These are phyloP conservation scores for Leucophenga maculata DNA, from an alignment of 2,888 invertebrate genomes.

Conservation along the genomic window DNA sequence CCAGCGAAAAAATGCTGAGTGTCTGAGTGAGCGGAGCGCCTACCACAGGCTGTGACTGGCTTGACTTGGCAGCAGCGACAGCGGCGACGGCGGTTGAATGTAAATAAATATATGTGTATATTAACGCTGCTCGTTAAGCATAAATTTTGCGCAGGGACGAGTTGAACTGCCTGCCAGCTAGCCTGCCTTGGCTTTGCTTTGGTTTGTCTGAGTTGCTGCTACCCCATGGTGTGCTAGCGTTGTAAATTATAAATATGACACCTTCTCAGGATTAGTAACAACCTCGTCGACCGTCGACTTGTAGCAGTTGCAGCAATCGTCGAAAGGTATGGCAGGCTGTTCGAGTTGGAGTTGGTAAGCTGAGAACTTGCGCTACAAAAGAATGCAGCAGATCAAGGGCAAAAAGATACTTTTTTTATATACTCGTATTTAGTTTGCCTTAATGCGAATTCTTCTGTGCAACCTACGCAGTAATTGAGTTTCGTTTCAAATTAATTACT, in stretches of 20 bases:
- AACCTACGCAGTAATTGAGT: too few species aligned
- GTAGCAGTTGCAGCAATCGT: too few species aligned
- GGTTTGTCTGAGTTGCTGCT: constrained; percentile 56
- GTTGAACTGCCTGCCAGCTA: constrained; percentile 23
- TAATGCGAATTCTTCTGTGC: too few species aligned
- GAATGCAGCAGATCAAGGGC: constrained; percentile 1
- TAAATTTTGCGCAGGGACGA: constrained; percentile 27
- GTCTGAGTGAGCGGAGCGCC: background rate
- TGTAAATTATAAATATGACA: constrained; percentile 71
- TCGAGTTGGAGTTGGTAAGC: background rate
- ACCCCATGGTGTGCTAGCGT: constrained; percentile 68
- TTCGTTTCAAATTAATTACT: too few species aligned
- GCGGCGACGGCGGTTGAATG: background rate
- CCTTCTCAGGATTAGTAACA: constrained; percentile 51
- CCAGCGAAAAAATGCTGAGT: background rate
- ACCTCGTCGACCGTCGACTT: background rate
- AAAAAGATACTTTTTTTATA: too few species aligned
- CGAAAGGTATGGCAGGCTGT: too few species aligned
- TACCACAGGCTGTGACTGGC: constrained; percentile 5
- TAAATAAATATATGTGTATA: constrained; percentile 18
- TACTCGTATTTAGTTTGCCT: too few species aligned
- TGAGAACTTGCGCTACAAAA: background rate
- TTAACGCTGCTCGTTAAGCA: constrained; percentile 29
- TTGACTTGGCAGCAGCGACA: background rate
- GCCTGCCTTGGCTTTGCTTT: too few species aligned